Conservation (phyloP, 2,797 vertebrate species). For the Lepilemur ruficaudatus region DNA sequence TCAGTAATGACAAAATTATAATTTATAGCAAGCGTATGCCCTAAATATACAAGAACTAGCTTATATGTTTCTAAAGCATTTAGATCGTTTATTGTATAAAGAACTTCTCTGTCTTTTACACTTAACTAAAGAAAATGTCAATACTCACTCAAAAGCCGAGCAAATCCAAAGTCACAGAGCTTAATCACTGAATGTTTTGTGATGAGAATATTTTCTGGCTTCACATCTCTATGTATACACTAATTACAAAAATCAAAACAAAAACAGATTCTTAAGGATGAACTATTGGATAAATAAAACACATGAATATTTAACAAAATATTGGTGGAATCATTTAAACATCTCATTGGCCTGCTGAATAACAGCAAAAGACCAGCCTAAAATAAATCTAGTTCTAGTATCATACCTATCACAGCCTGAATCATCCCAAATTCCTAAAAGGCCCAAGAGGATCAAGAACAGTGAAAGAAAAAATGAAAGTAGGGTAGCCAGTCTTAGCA, state of each 20-base stretch:
- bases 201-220: constrained; percentile 97
- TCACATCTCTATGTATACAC: constrained; percentile 98
- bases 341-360: not conserved
- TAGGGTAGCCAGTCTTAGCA: not conserved
- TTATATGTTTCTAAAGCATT: not conserved
- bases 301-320: constrained; percentile 8
- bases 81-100: not conserved
- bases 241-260: constrained; percentile 73
- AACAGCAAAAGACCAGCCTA: not conserved
- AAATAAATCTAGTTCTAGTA: constrained; percentile 21
- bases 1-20: not conserved
- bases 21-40: not conserved
- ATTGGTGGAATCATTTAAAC: not conserved
- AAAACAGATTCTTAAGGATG: constrained; percentile 25
- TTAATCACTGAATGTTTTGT: constrained; percentile 97
- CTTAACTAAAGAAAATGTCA: accelerated
- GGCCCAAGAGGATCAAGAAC: not conserved
- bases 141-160: constrained; percentile 94
- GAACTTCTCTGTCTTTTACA: not conserved
- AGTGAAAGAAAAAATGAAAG: constrained; percentile 11
- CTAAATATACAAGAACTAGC: not conserved
- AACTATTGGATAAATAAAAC: not conserved
- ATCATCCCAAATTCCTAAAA: not conserved
- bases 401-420: not conserved
- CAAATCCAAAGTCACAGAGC: constrained; percentile 97